phyloP scores from a whole-genome alignment of 2,113 vertebrate species.

The Eubucco bourcierii region DNA sequence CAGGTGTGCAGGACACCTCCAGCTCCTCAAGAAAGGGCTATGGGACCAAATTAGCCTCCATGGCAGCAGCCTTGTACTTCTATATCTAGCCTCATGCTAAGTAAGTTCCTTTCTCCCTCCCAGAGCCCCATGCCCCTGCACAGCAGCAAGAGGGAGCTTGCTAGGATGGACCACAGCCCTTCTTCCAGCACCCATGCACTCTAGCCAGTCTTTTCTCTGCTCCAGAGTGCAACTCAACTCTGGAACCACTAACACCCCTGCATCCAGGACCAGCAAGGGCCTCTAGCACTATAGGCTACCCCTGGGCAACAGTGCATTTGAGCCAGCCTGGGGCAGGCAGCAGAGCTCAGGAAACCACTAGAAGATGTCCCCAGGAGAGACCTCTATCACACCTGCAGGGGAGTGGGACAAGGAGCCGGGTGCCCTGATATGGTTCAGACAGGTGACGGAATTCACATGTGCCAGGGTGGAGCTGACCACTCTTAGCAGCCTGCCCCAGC shows the following conservation, averaged over 20 bases:
- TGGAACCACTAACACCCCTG: slow-evolving; percentile 64
- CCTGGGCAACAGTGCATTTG: neutral
- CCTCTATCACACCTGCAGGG: neutral
- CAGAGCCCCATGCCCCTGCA: rapidly evolving
- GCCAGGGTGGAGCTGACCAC: neutral
- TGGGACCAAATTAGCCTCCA: neutral
- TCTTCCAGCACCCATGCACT: rapidly evolving
- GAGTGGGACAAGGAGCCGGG: rapidly evolving
- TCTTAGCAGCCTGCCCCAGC: neutral
- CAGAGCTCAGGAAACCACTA: neutral
- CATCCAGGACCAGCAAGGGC: slow-evolving; percentile 40
- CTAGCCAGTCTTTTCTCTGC: neutral
- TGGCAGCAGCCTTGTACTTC: neutral
- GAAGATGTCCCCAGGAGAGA: neutral
- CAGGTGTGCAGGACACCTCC: neutral
- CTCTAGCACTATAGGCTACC: neutral
- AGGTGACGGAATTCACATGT: neutral
- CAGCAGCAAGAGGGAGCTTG: rapidly evolving
- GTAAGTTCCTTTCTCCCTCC: neutral
- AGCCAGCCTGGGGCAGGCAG: neutral
- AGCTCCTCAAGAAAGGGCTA: neutral
- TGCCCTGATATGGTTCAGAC: neutral
- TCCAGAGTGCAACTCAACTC: rapidly evolving
- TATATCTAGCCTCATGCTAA: neutral
- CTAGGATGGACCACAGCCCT: rapidly evolving